A percentile compares a stretch with the other conserved stretches of the same genome.
Conservation (phyloP, 2,113 vertebrate species). For the Ovibos moschatus region DNA sequence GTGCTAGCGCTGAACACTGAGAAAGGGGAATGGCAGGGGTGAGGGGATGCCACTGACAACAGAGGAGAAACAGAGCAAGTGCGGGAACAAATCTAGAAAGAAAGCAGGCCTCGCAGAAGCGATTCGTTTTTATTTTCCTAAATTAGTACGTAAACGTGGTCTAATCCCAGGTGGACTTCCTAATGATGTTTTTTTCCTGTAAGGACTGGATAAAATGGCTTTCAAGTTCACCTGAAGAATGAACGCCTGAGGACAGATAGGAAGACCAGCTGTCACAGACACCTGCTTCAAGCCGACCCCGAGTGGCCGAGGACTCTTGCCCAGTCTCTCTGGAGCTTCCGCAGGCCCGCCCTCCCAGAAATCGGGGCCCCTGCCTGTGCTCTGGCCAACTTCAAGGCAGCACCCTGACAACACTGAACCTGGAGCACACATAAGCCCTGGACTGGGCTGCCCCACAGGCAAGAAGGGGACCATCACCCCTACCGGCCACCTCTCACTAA, state of each 20-base stretch:
- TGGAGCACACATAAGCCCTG: fast-evolving
- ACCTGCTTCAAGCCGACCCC: neutral
- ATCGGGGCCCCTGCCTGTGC: neutral
- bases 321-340: neutral
- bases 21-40: neutral
- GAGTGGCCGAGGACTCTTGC: fast-evolving
- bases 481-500: neutral
- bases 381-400: too few relatives aligned
- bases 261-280: too few relatives aligned
- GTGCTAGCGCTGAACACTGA: neutral
- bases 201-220: neutral
- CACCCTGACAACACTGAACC: fast-evolving
- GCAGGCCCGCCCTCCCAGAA: neutral
- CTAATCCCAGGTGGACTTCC: neutral
- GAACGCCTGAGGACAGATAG: neutral
- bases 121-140: neutral
- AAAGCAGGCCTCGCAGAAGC: neutral
- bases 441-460: neutral
- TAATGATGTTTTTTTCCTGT: neutral
- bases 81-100: neutral
- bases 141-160: neutral
- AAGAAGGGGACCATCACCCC: neutral
- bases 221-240: neutral
- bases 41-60: too few relatives aligned
- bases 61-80: neutral